Base-by-base conservation (phyloP, 2,888 invertebrate genomes). In the Lasioglossum oenotherae region DNA sequence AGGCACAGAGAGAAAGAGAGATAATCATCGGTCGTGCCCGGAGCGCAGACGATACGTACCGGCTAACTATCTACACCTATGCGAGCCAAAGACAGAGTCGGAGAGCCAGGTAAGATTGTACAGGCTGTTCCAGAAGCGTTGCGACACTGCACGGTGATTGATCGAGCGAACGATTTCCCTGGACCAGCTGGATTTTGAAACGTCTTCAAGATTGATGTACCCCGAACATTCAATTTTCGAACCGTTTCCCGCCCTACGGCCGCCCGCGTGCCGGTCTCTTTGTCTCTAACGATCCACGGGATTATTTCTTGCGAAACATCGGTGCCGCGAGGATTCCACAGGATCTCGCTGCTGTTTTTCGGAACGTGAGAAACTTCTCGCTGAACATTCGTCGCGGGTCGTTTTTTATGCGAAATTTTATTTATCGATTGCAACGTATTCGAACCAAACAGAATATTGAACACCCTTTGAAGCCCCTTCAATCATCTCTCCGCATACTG, bases 1-100 rank as follows among this genome's bases (percentile, higher is more conserved):
- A 92, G 64, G 93, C 92, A 90, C 67, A 35, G 64, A 64, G 64
- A 31, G 64, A 64, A 16, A 64, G 16, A 64, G 92, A 93, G 93
- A 94, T 93, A 93, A 93, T 92, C 90, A 93, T 93, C 94, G 92
- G 93, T 92, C 92, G 93, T 92, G 92, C 89, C 90, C 78, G 90
- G 86, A 87, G 84, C 88, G 71, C 87, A 60, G 91, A 91, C 87
- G 91, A 91, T 88, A 89, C 87, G 83, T 83, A 77, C 80, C 49
- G 80, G 77, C 80, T 78, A 76, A 86, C 84, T 72, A 81, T 79
- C 76, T 81, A 60, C 78, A 64, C 81, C 71, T 57, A 79, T 74
- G 23, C 41, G 57, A 27, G 35, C 64, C 64, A 53, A n/a, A 23
- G 53, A 53, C 23, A 53, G 23, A 53, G n/a, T n/a, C 53, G 53